phyloP scores from a whole-genome alignment of 1,140 invertebrate genomes.

The Oncopeltus fasciatus region DNA sequence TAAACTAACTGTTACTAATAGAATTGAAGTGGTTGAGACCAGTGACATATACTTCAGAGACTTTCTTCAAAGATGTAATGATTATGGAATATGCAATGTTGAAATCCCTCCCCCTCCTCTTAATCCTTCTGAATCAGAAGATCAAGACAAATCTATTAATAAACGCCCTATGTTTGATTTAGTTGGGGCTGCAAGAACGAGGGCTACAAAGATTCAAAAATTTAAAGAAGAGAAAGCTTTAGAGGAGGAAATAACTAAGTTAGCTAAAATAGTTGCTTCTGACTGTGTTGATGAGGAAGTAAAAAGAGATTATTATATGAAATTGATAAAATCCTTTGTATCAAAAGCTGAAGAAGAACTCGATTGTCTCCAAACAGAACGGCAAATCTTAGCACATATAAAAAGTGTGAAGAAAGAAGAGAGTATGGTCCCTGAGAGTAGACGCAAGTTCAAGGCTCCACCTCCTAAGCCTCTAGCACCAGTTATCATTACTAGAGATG shows the following conservation, averaged over 20 bases:
- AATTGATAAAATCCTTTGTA: constrained; percentile 59
- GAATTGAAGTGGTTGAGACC: constrained; percentile 51
- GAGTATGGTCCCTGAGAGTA: constrained; percentile 2
- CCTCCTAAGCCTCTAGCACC: constrained; percentile 51
- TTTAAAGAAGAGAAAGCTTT: constrained; percentile 69
- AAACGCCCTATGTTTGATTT: constrained; percentile 22
- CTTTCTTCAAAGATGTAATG: constrained; percentile 61
- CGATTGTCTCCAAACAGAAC: constrained; percentile 52
- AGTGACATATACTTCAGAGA: constrained; percentile 75
- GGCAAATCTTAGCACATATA: constrained; percentile 57
- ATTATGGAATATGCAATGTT: constrained; percentile 56
- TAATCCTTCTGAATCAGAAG: background rate
- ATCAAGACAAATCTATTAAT: constrained; percentile 17
- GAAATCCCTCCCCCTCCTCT: constrained; percentile 32
- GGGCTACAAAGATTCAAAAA: constrained; percentile 61
- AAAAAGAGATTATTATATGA: constrained; percentile 68
- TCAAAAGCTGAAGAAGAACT: constrained; percentile 65
- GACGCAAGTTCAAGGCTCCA: constrained; percentile 15
- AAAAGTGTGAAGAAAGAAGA: constrained; percentile 31
- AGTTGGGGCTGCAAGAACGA: constrained; percentile 26
- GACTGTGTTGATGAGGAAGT: constrained; percentile 62
- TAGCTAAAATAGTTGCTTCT: constrained; percentile 16
- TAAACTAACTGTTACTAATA: constrained; percentile 43
- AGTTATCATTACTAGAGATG: constrained; percentile 83
- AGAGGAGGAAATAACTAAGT: constrained; percentile 42